These are phyloP conservation scores for Syngnathus rostellatus DNA, from an alignment of 2,797 vertebrate genomes.

Conservation along the genomic window DNA sequence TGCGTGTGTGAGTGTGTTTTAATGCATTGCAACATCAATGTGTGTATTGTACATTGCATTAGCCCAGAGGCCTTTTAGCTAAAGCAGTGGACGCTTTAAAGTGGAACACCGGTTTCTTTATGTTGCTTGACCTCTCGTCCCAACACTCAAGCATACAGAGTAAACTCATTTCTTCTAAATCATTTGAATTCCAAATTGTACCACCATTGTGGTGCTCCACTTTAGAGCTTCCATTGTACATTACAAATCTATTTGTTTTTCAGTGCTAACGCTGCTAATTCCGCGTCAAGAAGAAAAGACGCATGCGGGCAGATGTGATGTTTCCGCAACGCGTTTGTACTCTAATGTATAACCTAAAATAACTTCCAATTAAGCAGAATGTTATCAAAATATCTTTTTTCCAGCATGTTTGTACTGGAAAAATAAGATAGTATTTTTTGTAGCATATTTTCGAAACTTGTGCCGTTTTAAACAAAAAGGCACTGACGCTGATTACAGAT, in stretches of 20 bases:
- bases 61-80: constrained; percentile 67
- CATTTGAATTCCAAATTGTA: not conserved
- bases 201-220: not conserved
- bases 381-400: constrained; percentile 18
- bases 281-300: not conserved
- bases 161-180: too few species aligned
- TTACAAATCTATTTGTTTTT: constrained; percentile 14
- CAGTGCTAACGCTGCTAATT: constrained; percentile 7
- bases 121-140: not conserved
- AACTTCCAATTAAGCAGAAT: constrained; percentile 48
- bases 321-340: constrained; percentile 40
- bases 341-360: constrained; percentile 37
- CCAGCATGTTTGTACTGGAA: constrained; percentile 40
- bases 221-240: not conserved
- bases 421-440: constrained; percentile 22
- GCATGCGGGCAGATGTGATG: not conserved
- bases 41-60: constrained; percentile 24
- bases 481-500: not conserved
- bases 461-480: not conserved
- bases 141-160: too few species aligned
- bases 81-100: not conserved
- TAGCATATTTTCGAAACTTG: not conserved
- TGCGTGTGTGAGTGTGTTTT: constrained; percentile 9
- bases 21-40: constrained; percentile 2
- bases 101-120: constrained; percentile 6